phyloP scores from a whole-genome alignment of 1,140 invertebrate species.

The Lanistes nyassanus region DNA sequence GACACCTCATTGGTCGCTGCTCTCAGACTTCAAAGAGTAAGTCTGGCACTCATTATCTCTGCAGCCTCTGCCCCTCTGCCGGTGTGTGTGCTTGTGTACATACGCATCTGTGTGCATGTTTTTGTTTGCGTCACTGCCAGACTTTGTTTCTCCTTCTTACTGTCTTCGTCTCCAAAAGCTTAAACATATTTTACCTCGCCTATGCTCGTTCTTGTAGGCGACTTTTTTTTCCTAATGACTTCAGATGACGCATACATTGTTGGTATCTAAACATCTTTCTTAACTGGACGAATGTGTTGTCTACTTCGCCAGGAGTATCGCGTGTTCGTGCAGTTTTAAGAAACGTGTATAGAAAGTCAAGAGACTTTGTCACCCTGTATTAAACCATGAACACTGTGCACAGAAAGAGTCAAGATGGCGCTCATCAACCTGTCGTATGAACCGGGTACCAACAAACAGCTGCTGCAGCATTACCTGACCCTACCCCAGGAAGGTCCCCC shows the following conservation, averaged over 20 bases:
- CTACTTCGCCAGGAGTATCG: no score
- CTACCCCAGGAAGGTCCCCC: no score
- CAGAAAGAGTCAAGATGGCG: background rate
- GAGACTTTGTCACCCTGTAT: no score
- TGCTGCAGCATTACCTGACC: no score
- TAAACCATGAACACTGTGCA: no score
- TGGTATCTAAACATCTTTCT: background rate
- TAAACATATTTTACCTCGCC: background rate
- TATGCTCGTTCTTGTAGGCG: background rate
- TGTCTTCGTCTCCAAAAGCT: background rate
- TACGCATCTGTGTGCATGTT: background rate
- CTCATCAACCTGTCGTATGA: background rate
- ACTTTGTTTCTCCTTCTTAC: background rate
- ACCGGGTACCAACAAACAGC: no score
- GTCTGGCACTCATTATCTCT: background rate
- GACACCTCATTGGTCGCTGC: background rate
- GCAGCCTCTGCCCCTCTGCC: background rate
- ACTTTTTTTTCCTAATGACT: no score
- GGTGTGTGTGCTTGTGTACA: background rate
- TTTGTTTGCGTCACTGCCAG: background rate
- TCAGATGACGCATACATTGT: no score
- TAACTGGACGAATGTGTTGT: background rate
- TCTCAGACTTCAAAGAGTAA: background rate
- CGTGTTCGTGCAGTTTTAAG: background rate
- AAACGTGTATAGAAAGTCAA: no score